A percentile compares a stretch with the other conserved stretches of the same genome.
phyloP scores from a whole-genome alignment of 2,113 vertebrate species.

The Crotalus horridus region DNA sequence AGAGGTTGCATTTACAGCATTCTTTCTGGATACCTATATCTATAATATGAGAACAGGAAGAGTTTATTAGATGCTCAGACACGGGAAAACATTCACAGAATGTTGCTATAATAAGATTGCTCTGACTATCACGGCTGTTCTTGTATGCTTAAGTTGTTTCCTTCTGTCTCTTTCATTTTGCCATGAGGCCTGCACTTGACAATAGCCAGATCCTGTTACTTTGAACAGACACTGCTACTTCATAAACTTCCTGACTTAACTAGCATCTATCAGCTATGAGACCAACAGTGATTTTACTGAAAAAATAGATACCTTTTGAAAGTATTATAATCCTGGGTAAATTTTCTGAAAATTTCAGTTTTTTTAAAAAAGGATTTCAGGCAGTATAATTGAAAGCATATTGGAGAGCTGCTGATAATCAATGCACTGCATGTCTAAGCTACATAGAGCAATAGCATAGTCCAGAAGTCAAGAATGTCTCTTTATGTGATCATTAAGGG shows the following conservation, averaged over 20 bases:
- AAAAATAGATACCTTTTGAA: background rate
- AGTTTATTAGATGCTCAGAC: conserved; percentile 4
- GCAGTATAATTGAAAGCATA: background rate
- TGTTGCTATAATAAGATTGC: conserved; percentile 11
- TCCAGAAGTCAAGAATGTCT: background rate
- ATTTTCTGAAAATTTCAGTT: background rate
- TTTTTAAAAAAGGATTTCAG: background rate
- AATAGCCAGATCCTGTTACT: background rate
- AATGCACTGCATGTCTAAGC: background rate
- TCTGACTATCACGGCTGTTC: background rate
- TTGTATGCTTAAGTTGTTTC: background rate
- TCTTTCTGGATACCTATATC: conserved; percentile 19
- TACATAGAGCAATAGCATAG: background rate
- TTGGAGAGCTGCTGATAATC: background rate
- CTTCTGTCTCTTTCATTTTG: background rate
- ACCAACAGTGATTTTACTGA: background rate
- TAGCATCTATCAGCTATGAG: background rate
- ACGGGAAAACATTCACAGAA: conserved; percentile 1
- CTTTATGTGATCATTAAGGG: background rate
- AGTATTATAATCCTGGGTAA: background rate
- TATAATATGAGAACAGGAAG: conserved; percentile 36
- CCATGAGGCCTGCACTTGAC: background rate
- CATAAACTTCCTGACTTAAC: background rate
- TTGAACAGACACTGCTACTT: background rate
- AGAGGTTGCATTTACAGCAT: conserved; percentile 32